Evolutionary conservation across 2,888 invertebrate genomes (phyloP).

Genomic region (Glaucopsyche alexis): DNA sequence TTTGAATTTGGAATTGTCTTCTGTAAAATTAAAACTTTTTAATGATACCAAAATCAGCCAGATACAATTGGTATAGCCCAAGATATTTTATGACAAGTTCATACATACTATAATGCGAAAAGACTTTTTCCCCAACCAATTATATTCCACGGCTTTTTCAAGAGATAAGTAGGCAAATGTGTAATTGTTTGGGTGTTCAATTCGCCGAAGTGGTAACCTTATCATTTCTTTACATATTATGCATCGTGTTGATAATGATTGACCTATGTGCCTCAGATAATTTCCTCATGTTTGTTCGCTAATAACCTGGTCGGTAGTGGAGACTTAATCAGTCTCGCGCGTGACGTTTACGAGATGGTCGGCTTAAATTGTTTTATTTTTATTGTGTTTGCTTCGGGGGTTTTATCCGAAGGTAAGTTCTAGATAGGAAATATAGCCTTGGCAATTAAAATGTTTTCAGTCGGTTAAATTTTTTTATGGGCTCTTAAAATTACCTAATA

Average conservation of each 20-base stretch:
- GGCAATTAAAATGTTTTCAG: neutral
- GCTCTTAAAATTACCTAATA: neutral
- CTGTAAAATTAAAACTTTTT: too few species aligned
- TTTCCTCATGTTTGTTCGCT: slow-evolving; percentile 9
- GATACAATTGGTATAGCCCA: too few species aligned
- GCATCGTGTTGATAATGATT: slow-evolving; percentile 5
- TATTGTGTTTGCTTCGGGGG: slow-evolving; percentile 38
- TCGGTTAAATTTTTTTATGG: too few species aligned
- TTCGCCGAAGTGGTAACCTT: neutral
- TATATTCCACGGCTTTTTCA: too few species aligned
- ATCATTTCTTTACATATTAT: slow-evolving; percentile 25
- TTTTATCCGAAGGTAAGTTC: slow-evolving; percentile 28
- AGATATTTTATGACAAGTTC: too few species aligned
- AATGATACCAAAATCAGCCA: too few species aligned
- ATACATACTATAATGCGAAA: too few species aligned
- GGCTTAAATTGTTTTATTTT: slow-evolving; percentile 37
- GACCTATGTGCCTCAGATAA: slow-evolving; percentile 24
- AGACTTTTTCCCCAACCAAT: too few species aligned
- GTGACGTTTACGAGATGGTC: slow-evolving; percentile 37
- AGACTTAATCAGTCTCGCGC: slow-evolving; percentile 4
- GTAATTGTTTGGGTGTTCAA: neutral
- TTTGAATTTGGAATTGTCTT: too few species aligned
- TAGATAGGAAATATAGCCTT: neutral
- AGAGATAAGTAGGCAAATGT: neutral
- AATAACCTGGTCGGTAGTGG: neutral